A percentile compares a stretch with the other conserved stretches of the same genome.
Evolutionary conservation across 2,888 invertebrate genomes (phyloP).

Genomic region (Phyllotreta striolata): DNA sequence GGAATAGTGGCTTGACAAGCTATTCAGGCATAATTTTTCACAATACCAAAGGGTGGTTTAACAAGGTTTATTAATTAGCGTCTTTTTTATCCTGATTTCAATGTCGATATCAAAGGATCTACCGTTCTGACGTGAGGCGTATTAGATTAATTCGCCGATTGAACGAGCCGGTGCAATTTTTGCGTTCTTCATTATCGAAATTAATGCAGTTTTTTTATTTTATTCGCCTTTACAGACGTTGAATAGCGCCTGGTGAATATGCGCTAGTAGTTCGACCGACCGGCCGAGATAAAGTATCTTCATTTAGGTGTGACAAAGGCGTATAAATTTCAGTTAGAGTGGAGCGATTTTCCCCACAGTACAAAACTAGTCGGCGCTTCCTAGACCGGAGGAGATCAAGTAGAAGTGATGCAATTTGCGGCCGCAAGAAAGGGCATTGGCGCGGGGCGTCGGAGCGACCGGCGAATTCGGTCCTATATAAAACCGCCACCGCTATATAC

Average conservation of each 20-base stretch:
- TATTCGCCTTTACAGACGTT: too few relatives aligned
- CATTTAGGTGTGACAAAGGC: constrained; percentile 12
- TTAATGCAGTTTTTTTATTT: too few relatives aligned
- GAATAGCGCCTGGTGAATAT: too few relatives aligned
- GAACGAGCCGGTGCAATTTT: background rate
- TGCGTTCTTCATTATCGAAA: too few relatives aligned
- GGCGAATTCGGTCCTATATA: constrained; percentile 13
- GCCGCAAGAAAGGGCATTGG: constrained; percentile 16
- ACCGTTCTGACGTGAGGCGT: background rate
- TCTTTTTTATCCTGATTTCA: background rate
- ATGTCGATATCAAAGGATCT: constrained; percentile 4
- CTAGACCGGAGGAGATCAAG: constrained; percentile 7
- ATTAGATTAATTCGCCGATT: constrained; percentile 1
- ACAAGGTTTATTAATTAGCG: constrained; percentile 27
- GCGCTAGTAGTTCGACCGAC: background rate
- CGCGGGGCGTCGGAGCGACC: background rate
- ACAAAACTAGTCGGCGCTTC: constrained; percentile 12
- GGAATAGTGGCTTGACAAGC: constrained; percentile 14
- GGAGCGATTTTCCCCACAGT: constrained; percentile 12
- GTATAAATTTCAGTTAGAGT: constrained; percentile 14
- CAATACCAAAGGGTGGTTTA: constrained; percentile 12
- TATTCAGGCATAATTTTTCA: constrained; percentile 21
- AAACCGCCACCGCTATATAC: constrained; percentile 16
- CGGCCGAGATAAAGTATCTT: constrained; percentile 13
- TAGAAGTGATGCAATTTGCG: constrained; percentile 15